Conservation (phyloP, 2,888 invertebrate genomes). For the Pristionchus fissidentatus region DNA sequence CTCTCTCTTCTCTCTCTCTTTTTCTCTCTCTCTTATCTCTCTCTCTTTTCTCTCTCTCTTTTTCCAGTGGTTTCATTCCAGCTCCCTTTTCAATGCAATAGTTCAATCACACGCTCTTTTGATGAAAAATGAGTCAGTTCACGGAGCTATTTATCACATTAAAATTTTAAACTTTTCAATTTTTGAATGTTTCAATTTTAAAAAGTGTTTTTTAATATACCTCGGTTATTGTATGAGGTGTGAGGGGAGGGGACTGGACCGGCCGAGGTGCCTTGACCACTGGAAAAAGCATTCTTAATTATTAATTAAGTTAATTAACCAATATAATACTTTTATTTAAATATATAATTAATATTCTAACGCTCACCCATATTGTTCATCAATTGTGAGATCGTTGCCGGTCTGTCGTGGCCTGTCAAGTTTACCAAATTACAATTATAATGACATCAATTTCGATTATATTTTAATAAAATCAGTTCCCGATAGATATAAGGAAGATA, state of each 20-base stretch:
- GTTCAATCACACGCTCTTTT: no score
- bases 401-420: background rate
- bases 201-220: background rate
- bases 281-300: background rate
- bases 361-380: conserved; percentile 41
- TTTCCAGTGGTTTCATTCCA: no score
- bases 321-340: background rate
- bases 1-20: no score
- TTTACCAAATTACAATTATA: background rate
- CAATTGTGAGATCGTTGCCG: conserved; percentile 41
- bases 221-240: background rate
- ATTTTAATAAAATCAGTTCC: background rate
- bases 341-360: background rate
- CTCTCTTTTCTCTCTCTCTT: no score
- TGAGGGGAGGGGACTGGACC: conserved; percentile 28
- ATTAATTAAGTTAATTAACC: background rate
- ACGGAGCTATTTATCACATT: no score
- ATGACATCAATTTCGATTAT: background rate
- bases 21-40: no score
- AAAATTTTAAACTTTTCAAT: no score
- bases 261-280: conserved; percentile 1
- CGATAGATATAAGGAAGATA: background rate
- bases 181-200: background rate
- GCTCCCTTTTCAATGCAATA: no score
- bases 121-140: no score